Percentiles rank a stretch among this genome's conserved stretches.
phyloP scores from a whole-genome alignment of 2,888 invertebrate genomes.

The Leuctra nigra region DNA sequence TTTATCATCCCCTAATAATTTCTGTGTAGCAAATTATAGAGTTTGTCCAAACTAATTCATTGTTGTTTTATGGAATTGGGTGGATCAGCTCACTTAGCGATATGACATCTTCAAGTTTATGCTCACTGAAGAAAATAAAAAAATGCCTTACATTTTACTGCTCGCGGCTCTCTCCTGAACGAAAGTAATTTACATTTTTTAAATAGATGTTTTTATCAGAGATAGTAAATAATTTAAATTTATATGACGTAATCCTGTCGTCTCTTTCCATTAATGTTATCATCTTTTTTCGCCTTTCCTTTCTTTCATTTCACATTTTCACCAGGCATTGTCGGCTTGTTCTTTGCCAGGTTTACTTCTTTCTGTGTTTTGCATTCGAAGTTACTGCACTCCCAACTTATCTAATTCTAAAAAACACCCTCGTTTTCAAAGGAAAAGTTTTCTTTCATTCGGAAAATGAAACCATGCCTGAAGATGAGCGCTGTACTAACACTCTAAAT shows the following conservation, averaged over 20 bases:
- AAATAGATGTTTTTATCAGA: not conserved
- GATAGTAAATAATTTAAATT: not conserved
- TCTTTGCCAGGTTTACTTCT: not conserved
- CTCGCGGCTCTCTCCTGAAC: too few relatives aligned
- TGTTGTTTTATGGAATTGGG: too few relatives aligned
- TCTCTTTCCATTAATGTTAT: not conserved
- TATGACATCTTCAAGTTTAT: too few relatives aligned
- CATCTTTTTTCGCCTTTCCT: not conserved
- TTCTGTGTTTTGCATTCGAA: not conserved
- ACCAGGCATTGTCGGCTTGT: not conserved
- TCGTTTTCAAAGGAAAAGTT: constrained; percentile 9
- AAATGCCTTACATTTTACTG: too few relatives aligned
- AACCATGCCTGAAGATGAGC: constrained; percentile 12
- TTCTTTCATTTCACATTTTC: not conserved
- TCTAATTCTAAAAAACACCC: constrained; percentile 1
- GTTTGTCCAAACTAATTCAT: too few relatives aligned
- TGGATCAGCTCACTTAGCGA: too few relatives aligned
- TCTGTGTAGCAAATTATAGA: too few relatives aligned
- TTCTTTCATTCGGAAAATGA: constrained; percentile 17
- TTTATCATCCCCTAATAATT: too few relatives aligned
- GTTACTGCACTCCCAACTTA: constrained; percentile 7
- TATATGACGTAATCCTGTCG: not conserved
- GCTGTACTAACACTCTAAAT: not conserved
- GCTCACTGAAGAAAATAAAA: too few relatives aligned
- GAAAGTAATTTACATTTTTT: too few relatives aligned